Evolutionary conservation across 1,140 invertebrate species (phyloP).

Genomic region (Monochamus saltuarius): DNA sequence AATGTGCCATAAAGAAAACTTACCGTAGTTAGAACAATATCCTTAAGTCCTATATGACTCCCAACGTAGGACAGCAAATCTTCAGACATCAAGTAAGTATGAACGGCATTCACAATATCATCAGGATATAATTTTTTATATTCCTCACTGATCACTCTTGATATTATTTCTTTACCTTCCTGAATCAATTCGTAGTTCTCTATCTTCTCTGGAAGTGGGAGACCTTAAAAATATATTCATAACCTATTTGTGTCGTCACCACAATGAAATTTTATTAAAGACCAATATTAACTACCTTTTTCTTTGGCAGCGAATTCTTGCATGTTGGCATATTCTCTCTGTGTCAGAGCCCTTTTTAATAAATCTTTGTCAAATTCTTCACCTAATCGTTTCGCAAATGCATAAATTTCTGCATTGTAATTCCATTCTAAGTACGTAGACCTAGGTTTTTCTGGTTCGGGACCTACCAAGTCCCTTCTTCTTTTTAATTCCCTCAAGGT

Average conservation of each 20-base stretch:
- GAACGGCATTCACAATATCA: slow-evolving; percentile 64
- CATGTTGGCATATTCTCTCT: slow-evolving; percentile 65
- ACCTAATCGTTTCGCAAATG: slow-evolving; percentile 82
- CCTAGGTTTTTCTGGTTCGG: slow-evolving; percentile 53
- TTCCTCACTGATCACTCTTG: slow-evolving; percentile 57
- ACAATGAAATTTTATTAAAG: slow-evolving; percentile 41
- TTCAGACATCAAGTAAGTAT: slow-evolving; percentile 66
- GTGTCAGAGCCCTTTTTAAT: slow-evolving; percentile 75
- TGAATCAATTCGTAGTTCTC: slow-evolving; percentile 69
- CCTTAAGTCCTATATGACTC: slow-evolving; percentile 73
- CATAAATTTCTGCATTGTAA: slow-evolving; percentile 82
- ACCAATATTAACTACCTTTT: slow-evolving; percentile 66
- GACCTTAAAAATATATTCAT: background rate
- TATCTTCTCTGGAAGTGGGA: slow-evolving; percentile 43
- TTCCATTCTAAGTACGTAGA: slow-evolving; percentile 81
- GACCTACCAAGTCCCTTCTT: slow-evolving; percentile 49
- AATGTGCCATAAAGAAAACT: slow-evolving; percentile 38
- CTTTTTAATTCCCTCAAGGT: slow-evolving; percentile 54
- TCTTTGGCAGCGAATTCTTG: slow-evolving; percentile 34
- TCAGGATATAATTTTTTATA: slow-evolving; percentile 72
- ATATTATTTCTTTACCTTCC: slow-evolving; percentile 65
- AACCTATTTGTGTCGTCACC: background rate
- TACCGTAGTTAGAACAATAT: slow-evolving; percentile 76
- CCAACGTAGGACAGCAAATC: slow-evolving; percentile 70
- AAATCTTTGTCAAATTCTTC: slow-evolving; percentile 76